These are phyloP conservation scores for Amazona guildingii DNA, from an alignment of 2,113 vertebrate genomes.

Conservation along the genomic window DNA sequence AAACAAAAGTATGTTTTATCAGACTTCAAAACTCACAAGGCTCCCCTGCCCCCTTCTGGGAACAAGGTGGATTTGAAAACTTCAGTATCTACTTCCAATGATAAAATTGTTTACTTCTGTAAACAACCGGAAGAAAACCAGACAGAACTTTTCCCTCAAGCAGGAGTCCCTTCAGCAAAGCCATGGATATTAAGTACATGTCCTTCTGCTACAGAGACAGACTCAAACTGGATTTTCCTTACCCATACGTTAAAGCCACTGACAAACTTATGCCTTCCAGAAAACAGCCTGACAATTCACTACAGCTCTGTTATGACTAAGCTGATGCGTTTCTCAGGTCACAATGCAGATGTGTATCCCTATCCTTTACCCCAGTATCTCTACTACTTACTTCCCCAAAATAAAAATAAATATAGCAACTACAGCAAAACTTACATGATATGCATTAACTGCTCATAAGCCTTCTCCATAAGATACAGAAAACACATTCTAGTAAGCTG, in stretches of 20 bases:
- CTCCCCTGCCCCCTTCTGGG: slow-evolving; percentile 67
- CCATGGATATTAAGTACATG: background rate
- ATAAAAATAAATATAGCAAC: background rate
- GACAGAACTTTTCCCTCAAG: background rate
- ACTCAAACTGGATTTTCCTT: background rate
- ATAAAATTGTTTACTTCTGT: background rate
- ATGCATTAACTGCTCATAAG: background rate
- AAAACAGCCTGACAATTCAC: background rate
- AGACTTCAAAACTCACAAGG: background rate
- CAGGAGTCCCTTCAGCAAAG: background rate
- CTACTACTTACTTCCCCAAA: background rate
- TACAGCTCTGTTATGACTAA: background rate
- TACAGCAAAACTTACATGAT: background rate
- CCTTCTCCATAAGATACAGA: background rate
- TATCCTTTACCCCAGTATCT: background rate
- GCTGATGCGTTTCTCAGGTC: background rate
- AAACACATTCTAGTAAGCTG: slow-evolving; percentile 3
- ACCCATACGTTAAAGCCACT: background rate
- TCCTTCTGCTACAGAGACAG: background rate
- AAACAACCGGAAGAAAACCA: background rate
- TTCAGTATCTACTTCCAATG: background rate
- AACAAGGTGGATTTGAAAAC: slow-evolving; percentile 28
- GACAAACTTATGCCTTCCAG: background rate
- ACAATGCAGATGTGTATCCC: rapidly evolving
- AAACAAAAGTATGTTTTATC: background rate